These are phyloP conservation scores for Conistra vaccinii DNA, from an alignment of 2,888 invertebrate species.

Conservation along the genomic window DNA sequence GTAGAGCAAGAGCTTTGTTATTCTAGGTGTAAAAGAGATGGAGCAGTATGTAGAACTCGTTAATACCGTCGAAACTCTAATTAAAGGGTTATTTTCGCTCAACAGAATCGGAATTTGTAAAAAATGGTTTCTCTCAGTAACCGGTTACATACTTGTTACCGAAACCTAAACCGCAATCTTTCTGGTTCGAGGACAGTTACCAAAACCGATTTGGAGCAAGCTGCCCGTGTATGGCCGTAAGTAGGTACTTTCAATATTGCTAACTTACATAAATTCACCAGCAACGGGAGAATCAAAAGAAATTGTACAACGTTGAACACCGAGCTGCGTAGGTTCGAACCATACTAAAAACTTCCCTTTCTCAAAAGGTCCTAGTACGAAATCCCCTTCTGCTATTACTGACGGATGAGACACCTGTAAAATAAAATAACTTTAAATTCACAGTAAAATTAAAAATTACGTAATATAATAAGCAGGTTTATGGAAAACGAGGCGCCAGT, in stretches of 20 bases:
- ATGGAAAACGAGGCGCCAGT: neutral
- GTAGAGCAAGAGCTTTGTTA: too few relatives aligned
- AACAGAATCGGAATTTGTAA: too few relatives aligned
- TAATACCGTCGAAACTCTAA: too few relatives aligned
- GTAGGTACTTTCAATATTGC: neutral
- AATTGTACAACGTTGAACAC: conserved; percentile 79
- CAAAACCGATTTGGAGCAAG: too few relatives aligned
- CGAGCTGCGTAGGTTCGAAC: conserved; percentile 85
- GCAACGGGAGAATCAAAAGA: conserved; percentile 81
- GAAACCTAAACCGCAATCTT: too few relatives aligned
- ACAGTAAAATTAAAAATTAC: neutral
- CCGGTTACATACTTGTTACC: too few relatives aligned
- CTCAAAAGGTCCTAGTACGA: conserved; percentile 77
- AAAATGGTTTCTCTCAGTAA: too few relatives aligned
- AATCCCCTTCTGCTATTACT: conserved; percentile 78
- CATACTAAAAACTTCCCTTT: conserved; percentile 84
- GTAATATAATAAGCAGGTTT: neutral
- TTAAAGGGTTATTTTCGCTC: too few relatives aligned
- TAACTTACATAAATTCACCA: conserved; percentile 85
- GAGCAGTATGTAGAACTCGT: too few relatives aligned
- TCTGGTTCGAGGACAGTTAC: too few relatives aligned
- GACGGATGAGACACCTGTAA: conserved; percentile 81
- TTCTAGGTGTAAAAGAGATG: too few relatives aligned
- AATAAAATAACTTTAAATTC: conserved; percentile 9
- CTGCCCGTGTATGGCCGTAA: neutral